Base-by-base conservation (phyloP, 2,797 vertebrate species). In the Lagocephalus sceleratus region DNA sequence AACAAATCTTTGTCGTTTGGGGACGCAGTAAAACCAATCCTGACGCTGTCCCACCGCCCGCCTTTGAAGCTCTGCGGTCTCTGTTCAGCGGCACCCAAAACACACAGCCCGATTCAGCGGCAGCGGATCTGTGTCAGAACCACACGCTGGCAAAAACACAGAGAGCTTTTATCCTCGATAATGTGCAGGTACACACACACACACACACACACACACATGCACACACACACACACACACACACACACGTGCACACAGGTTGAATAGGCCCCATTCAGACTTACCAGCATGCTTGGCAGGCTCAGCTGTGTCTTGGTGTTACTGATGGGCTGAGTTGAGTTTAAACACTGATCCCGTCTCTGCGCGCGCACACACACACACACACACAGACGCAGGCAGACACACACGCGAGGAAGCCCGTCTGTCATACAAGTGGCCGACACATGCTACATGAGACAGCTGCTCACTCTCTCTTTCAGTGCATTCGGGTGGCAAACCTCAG, bases 201-300 rank as follows among this genome's bases (percentile, higher is more conserved):
- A 47, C 48, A 61, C 29, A 25, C 14, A 29, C 38, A 69, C 45
- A 57, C 20, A 72, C n/a, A 54, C 44, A 73, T 25, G 49, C 22
- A 44, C 3, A 63, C 20, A 67, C 19, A 52, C 41, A 73, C 35
- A 53, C 21, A 40, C 2, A 40, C 15, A 40, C 15, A 40, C 15
- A 40, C 15, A 17, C 15, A 40, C 15, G n/a, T n/a, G n/a, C n/a
- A 16, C 3, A 40, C n/a, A 19, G 55, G 16, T 22, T 87, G 73
- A 88, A 85, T 79, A 60, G 77, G 67, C 62, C 75, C 81, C 75
- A 84, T 86, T 89, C 79, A 86, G 78, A 88, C 88, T 89, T 76
- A 90, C 89, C 89, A 89, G 84, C 88, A 88, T 90, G 75, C 68
- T 87, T 79, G 83, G 81, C 77, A 88, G 78, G 54, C 60, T 74